Percentiles rank a stretch among this genome's conserved stretches.
These are phyloP conservation scores for Caradrina kadenii DNA, from an alignment of 2,888 invertebrate genomes.

Conservation along the genomic window DNA sequence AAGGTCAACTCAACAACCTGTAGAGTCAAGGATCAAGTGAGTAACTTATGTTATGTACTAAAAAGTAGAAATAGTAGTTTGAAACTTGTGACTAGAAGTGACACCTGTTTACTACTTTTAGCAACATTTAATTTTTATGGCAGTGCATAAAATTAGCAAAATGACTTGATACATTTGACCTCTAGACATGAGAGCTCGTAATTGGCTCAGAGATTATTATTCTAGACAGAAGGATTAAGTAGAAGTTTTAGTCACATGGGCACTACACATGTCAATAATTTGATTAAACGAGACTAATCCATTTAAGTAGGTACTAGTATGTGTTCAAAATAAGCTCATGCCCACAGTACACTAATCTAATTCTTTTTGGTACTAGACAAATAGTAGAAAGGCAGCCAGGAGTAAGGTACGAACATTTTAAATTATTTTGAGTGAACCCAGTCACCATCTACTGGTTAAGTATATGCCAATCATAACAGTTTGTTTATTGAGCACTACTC, in stretches of 20 bases:
- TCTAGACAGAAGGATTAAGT: conserved; percentile 33
- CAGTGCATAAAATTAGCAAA: conserved; percentile 17
- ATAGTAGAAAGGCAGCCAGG: background rate
- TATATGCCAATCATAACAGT: background rate
- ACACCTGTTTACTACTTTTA: conserved; percentile 29
- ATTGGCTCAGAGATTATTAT: conserved; percentile 48
- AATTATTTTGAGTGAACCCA: background rate
- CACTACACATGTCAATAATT: conserved; percentile 32
- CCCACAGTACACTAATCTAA: conserved; percentile 16
- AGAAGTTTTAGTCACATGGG: conserved; percentile 25
- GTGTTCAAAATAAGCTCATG: background rate
- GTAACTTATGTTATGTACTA: background rate
- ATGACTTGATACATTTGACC: conserved; percentile 42
- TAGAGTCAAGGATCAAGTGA: conserved; percentile 13
- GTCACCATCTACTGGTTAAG: background rate
- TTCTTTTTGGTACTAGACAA: background rate
- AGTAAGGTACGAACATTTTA: background rate
- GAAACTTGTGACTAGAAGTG: background rate
- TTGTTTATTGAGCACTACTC: background rate
- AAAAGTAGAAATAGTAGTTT: background rate
- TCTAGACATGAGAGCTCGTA: conserved; percentile 29
- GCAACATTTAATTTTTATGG: conserved; percentile 2
- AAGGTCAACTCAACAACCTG: too few relatives aligned
- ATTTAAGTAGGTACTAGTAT: conserved; percentile 17
- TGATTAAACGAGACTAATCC: conserved; percentile 40